Base-by-base conservation (phyloP, 2,797 vertebrate genomes). In the Semotilus atromaculatus region DNA sequence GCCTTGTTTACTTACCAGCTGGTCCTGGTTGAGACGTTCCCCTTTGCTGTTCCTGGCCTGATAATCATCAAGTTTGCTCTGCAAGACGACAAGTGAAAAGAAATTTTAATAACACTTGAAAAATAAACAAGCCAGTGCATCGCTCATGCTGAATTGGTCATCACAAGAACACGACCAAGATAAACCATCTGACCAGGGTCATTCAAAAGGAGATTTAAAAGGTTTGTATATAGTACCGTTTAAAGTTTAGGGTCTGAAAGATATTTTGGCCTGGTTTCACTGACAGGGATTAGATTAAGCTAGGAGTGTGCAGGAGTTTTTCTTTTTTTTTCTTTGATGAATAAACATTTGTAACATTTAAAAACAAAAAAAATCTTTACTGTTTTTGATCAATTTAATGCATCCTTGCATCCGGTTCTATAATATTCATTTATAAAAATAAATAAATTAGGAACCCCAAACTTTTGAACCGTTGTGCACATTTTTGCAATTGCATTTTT, bases 1-100 rank as follows among this genome's bases (percentile, higher is more conserved):
- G 13, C 2, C 21, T 10, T 18, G 19, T 77, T 40, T 85, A 92
- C 94, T 90, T 93, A 99, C 98, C 97, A 98, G 94, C 89, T 99
- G 98, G 92, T 99, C 98, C 94, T 98, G 97, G 92, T 99, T 99
- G 87, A 99, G 97, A 89, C 96, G 93, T 86, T 99, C 97, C 73
- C 98, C 98, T 91, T 96, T 98, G 92, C 97, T 95, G 95, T 98
- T 97, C 92, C 96, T 95, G 88, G 97, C 96, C 92, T 97, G 96
- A 91, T 99, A 99, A 91, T 99, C 98, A 92, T 99, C 98, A 93
- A 99, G 95, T 90, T 99, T 99, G 90, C 97, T 92, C 98, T 99
- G 76, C 19, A 85, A 87, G 66, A 89, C 86, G 21, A 84, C 31
- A 9, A 89, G 84, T 88, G 21, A 81, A 40, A 31, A 43, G 87